These are phyloP conservation scores for Drosophila tanythrix DNA, from an alignment of 2,888 invertebrate species.

Conservation along the genomic window DNA sequence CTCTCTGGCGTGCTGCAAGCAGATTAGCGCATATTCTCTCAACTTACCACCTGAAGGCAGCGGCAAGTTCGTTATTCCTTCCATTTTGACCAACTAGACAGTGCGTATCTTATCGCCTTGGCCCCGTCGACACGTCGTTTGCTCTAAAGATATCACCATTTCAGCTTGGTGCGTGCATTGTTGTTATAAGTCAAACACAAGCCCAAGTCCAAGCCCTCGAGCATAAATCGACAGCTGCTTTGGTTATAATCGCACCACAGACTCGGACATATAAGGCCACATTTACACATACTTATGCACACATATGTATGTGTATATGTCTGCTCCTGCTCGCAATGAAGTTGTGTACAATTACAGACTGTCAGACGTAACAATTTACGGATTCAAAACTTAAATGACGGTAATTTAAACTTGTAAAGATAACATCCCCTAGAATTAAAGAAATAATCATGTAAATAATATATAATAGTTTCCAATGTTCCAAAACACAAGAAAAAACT, in stretches of 20 bases:
- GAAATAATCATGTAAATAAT: neutral
- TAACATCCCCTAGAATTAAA: neutral
- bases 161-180: constrained; percentile 53
- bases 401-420: constrained; percentile 1
- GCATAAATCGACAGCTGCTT: constrained; percentile 55
- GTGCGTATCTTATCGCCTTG: constrained; percentile 71
- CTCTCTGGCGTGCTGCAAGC: constrained; percentile 69
- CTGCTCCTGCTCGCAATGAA: neutral
- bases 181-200: constrained; percentile 48
- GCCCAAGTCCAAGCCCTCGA: constrained; percentile 17
- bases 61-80: constrained; percentile 41
- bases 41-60: constrained; percentile 54
- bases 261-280: neutral
- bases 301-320: neutral
- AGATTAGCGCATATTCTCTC: constrained; percentile 74
- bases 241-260: constrained; percentile 31
- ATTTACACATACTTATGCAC: constrained; percentile 4
- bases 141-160: constrained; percentile 70
- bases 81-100: constrained; percentile 69
- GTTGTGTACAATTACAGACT: constrained; percentile 7
- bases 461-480: neutral
- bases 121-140: constrained; percentile 78
- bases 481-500: neutral
- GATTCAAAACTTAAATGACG: constrained; percentile 5
- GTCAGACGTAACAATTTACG: constrained; percentile 6